Evolutionary conservation across 2,113 vertebrate species (phyloP).

Genomic region (Eonycteris spelaea): DNA sequence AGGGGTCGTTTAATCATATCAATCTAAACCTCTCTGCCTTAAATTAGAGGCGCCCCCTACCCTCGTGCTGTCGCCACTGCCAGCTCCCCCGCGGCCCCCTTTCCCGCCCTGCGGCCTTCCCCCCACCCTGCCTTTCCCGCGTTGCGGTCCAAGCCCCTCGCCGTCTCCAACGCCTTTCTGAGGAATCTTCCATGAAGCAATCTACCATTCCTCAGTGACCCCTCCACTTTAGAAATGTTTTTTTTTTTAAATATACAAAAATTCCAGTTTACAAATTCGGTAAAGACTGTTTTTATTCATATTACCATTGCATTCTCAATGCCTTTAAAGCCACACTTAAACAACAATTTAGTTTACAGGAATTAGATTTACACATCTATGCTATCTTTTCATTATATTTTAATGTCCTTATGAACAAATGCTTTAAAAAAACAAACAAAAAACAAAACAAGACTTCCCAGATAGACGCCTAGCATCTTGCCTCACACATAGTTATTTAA

Average conservation of each 20-base stretch:
- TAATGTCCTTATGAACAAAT: not conserved
- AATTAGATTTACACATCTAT: not conserved
- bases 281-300: not conserved
- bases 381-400: not conserved
- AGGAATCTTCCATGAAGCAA: not conserved
- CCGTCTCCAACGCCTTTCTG: not conserved
- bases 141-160: fast-evolving
- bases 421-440: too few species aligned
- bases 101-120: not conserved
- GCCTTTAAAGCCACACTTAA: not conserved
- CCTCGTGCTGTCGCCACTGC: not conserved
- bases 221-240: not conserved
- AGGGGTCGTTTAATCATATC: not conserved
- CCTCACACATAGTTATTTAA: not conserved
- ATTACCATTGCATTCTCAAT: not conserved
- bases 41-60: not conserved
- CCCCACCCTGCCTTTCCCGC: not conserved
- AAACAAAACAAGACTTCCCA: not conserved
- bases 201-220: not conserved
- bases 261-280: not conserved
- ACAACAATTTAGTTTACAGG: not conserved
- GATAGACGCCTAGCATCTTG: not conserved
- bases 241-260: not conserved
- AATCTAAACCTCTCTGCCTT: not conserved
- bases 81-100: not conserved